phyloP scores from a whole-genome alignment of 2,888 invertebrate species.

The Rotaria macrura region DNA sequence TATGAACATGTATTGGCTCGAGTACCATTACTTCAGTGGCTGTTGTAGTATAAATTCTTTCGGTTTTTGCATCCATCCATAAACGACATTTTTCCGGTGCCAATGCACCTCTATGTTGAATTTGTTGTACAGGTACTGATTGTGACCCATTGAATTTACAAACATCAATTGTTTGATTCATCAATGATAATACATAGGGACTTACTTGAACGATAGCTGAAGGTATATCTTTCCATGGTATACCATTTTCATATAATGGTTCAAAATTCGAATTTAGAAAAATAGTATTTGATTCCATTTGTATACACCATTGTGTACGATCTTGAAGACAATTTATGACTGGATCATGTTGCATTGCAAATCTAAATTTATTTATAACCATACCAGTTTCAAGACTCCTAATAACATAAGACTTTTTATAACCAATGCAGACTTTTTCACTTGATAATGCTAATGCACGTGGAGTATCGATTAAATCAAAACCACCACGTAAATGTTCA shows the following conservation, averaged over 20 bases:
- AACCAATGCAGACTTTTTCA: constrained; percentile 4
- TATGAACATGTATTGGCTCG: background rate
- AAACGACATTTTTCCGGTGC: background rate
- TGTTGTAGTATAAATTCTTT: background rate
- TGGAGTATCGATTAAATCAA: background rate
- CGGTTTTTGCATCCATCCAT: background rate
- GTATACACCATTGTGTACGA: background rate
- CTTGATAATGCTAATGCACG: background rate
- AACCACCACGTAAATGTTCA: background rate
- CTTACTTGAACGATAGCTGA: background rate
- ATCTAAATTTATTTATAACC: background rate
- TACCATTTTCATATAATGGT: background rate
- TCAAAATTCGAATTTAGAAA: constrained; percentile 5
- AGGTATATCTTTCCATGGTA: constrained; percentile 9
- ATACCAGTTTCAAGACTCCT: background rate
- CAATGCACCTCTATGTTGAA: background rate
- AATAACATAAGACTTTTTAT: background rate
- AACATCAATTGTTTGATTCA: background rate
- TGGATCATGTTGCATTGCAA: background rate
- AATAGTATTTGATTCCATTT: background rate
- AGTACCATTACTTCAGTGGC: background rate
- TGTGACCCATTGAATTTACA: background rate
- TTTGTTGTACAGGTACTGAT: background rate
- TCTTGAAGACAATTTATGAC: background rate
- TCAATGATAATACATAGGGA: background rate